phyloP scores from a whole-genome alignment of 2,797 vertebrate species.

The Phoebastria nigripes region DNA sequence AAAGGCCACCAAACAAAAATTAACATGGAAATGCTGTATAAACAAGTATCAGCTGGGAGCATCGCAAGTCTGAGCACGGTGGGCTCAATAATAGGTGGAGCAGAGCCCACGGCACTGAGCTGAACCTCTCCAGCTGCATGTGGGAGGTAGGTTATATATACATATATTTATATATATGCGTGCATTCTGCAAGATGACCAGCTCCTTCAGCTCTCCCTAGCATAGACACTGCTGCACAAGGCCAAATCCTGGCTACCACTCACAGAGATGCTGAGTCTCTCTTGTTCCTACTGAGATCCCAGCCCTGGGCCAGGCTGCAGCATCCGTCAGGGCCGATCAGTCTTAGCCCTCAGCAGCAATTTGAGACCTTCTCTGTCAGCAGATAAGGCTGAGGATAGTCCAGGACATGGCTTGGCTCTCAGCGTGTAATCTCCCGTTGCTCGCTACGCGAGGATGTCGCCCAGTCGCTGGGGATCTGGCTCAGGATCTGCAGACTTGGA shows the following conservation, averaged over 20 bases:
- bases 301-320: neutral
- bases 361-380: neutral
- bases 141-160: neutral
- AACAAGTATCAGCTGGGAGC: rapidly evolving
- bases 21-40: neutral
- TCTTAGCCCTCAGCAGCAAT: neutral
- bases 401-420: neutral
- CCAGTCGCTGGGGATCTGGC: neutral
- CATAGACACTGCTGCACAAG: neutral
- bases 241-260: neutral
- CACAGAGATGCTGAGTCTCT: neutral
- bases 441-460: rapidly evolving
- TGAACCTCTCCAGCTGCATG: neutral
- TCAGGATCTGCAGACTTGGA: neutral
- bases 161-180: rapidly evolving
- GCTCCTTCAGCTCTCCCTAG: neutral
- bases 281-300: neutral
- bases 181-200: neutral
- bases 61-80: rapidly evolving
- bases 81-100: neutral
- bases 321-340: neutral
- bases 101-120: neutral
- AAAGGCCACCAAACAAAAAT: neutral
- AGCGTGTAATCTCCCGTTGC: rapidly evolving
- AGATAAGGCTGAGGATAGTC: neutral